Evolutionary conservation across 2,888 invertebrate species (phyloP).

Genomic region (Drosophila parthenogenetica): DNA sequence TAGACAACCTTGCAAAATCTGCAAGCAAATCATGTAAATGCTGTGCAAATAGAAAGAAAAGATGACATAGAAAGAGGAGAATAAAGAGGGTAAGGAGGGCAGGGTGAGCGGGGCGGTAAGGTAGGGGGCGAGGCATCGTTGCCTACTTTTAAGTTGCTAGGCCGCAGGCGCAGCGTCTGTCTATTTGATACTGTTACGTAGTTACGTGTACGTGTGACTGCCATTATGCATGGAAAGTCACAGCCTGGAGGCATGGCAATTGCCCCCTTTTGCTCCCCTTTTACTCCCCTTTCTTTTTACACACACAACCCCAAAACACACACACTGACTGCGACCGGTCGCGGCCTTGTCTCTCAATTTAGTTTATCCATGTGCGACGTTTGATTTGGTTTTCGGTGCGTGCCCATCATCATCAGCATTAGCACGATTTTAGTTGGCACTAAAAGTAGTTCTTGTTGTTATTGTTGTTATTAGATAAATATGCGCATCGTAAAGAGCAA

Average conservation of each 20-base stretch:
- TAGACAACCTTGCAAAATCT: slow-evolving; percentile 29
- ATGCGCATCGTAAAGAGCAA: slow-evolving; percentile 42
- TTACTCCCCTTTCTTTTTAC: neutral
- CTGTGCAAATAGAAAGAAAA: slow-evolving; percentile 60
- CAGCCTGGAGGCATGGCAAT: neutral
- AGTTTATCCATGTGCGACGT: slow-evolving; percentile 54
- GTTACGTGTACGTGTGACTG: slow-evolving; percentile 35
- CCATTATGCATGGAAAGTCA: slow-evolving; percentile 11
- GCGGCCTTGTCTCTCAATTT: slow-evolving; percentile 58
- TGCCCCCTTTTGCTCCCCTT: too few species aligned
- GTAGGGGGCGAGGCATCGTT: slow-evolving; percentile 46
- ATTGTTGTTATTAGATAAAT: slow-evolving; percentile 61
- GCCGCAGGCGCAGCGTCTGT: slow-evolving; percentile 63
- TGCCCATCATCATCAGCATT: slow-evolving; percentile 81
- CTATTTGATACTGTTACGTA: slow-evolving; percentile 57
- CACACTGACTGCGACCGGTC: slow-evolving; percentile 14
- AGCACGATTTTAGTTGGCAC: slow-evolving; percentile 48
- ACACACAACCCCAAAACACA: slow-evolving; percentile 6
- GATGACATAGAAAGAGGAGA: neutral
- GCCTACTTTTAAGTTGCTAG: slow-evolving; percentile 69
- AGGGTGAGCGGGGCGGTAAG: slow-evolving; percentile 29
- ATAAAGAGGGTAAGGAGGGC: neutral
- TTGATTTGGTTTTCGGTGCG: slow-evolving; percentile 74
- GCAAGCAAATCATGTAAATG: slow-evolving; percentile 72
- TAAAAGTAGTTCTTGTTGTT: slow-evolving; percentile 10